Evolutionary conservation across 2,888 invertebrate species (phyloP).

Genomic region (Drosophila picticornis): DNA sequence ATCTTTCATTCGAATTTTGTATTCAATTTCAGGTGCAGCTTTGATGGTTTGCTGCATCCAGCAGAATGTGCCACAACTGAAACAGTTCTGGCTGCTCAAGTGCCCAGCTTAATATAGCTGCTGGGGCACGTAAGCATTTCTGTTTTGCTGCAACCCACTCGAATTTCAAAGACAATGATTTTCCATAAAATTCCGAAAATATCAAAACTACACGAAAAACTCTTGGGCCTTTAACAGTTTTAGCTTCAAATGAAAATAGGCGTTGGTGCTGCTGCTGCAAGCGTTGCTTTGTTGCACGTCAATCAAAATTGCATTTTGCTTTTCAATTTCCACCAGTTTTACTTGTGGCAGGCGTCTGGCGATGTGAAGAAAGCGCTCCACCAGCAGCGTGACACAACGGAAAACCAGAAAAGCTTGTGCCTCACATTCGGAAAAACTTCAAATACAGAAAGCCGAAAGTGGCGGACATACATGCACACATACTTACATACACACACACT

Average conservation of each 20-base stretch:
- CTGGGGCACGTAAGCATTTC: neutral
- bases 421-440: conserved; percentile 44
- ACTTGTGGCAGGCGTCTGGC: conserved; percentile 3
- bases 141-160: conserved; percentile 7
- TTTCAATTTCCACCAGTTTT: conserved; percentile 50
- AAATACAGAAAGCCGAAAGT: conserved; percentile 56
- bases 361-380: conserved; percentile 35
- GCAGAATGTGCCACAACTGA: neutral
- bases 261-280: neutral
- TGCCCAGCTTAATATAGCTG: conserved; percentile 1
- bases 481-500: neutral
- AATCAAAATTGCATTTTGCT: conserved; percentile 69
- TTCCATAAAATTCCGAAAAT: conserved; percentile 26
- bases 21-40: neutral
- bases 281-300: conserved; percentile 46
- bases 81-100: conserved; percentile 4
- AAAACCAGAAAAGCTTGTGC: conserved; percentile 60
- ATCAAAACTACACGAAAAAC: conserved; percentile 21
- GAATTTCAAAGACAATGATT: conserved; percentile 30
- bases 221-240: conserved; percentile 16
- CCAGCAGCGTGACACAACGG: conserved; percentile 4
- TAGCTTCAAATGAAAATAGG: conserved; percentile 6
- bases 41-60: neutral
- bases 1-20: neutral
- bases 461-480: neutral